phyloP scores from a whole-genome alignment of 2,888 invertebrate genomes.

The Desoria tigrina region DNA sequence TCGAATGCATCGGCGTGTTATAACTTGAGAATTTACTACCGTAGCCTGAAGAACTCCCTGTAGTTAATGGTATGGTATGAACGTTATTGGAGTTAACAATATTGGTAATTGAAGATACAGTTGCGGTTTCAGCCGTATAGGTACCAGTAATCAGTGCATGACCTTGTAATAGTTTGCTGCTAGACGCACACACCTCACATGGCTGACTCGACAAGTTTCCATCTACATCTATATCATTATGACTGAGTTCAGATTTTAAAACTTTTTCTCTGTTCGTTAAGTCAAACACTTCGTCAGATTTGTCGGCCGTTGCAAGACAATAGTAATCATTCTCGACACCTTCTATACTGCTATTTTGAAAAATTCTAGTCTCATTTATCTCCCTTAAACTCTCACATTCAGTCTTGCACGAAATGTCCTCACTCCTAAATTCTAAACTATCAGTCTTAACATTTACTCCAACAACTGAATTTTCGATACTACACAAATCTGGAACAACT shows the following conservation, averaged over 20 bases:
- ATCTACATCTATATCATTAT: not conserved
- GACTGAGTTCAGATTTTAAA: not conserved
- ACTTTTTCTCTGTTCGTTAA: not conserved
- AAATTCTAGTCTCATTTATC: not conserved
- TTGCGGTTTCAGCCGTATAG: not conserved
- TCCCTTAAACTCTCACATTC: not conserved
- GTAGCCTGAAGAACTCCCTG: conserved; percentile 24
- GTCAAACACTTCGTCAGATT: not conserved
- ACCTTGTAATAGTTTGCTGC: conserved; percentile 55
- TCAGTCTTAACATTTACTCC: not conserved
- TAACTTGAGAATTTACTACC: conserved; percentile 54
- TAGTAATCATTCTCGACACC: not conserved
- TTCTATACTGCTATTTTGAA: not conserved
- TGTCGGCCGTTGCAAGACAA: not conserved
- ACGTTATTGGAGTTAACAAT: not conserved
- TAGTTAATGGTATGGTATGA: conserved; percentile 22
- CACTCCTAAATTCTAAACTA: not conserved
- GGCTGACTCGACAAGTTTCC: conserved; percentile 19
- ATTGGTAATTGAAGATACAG: not conserved
- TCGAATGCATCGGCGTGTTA: conserved; percentile 62
- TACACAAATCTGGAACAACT: not conserved
- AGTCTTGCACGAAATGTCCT: not conserved
- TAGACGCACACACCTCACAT: conserved; percentile 57
- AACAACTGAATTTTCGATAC: not conserved
- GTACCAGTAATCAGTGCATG: not conserved